These are phyloP conservation scores for Yponomeuta sedellus DNA, from an alignment of 2,888 invertebrate genomes.

Conservation along the genomic window DNA sequence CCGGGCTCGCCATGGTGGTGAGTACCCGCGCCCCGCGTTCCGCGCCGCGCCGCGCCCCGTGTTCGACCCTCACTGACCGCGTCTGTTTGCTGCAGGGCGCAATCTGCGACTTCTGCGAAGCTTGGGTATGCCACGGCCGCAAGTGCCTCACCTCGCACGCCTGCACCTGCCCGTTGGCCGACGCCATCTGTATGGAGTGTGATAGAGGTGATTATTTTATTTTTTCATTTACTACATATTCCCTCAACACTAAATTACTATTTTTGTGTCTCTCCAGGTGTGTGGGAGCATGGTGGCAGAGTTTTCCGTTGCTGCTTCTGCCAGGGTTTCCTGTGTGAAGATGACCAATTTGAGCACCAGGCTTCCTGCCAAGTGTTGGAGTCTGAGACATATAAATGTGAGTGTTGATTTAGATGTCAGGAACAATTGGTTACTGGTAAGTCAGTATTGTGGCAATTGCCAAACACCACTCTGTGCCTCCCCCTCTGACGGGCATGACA, in stretches of 20 bases:
- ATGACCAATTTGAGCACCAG: conserved; percentile 98
- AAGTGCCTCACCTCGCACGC: conserved; percentile 94
- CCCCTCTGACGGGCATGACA: too few species aligned
- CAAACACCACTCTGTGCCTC: too few species aligned
- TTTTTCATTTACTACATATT: not conserved
- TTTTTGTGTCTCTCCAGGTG: conserved; percentile 59
- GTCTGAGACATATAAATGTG: conserved; percentile 96
- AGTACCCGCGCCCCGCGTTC: not conserved
- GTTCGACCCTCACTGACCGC: not conserved
- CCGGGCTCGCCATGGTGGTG: conserved; percentile 93
- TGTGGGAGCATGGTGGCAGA: conserved; percentile 97
- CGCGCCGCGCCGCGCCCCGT: not conserved
- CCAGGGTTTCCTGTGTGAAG: conserved; percentile 91
- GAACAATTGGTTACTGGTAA: not conserved
- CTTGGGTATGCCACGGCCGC: conserved; percentile 97
- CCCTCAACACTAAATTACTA: not conserved
- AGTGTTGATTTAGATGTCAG: not conserved
- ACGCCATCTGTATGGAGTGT: conserved; percentile 94
- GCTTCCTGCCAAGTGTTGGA: conserved; percentile 97
- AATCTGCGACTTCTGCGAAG: conserved; percentile 97
- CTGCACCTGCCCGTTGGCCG: conserved; percentile 92
- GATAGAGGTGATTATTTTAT: conserved; percentile 77
- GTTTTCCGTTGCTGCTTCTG: conserved; percentile 96
- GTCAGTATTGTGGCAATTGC: too few species aligned
- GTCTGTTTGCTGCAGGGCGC: conserved; percentile 84